Evolutionary conservation across 2,888 invertebrate genomes (phyloP), one percentile per base, ranked within the genome.

Genomic region (Galerucella nymphaeae): DNA sequence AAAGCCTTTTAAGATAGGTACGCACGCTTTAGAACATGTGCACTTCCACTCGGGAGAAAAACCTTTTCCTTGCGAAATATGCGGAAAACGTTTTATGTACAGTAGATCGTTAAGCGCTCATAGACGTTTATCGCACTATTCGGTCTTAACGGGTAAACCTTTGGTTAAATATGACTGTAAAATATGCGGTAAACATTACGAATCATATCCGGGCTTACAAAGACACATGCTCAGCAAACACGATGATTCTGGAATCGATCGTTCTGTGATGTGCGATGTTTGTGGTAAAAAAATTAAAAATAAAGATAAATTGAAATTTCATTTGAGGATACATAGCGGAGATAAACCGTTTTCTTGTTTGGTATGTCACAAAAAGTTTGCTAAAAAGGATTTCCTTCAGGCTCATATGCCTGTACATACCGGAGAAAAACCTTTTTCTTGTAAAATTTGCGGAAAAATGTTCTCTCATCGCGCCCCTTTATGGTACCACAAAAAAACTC

Each of bases 291-390:
- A 79, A 8, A 77, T 84, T 2, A 81, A 82, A 55, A 84, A 80
- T 66, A 83, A 81, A 42, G 82, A 83, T 64, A 83, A 83, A 63
- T 72, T 84, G 16, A 82, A 82, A 53, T 79, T 83, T 48, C 91
- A 91, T 83, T 89, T 89, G 83, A 85, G 90, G 81, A 89, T 89
- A 82, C 91, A 90, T 86, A 89, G 89, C 76, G 90, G 90, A 50
- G 89, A 89, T 76, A 87, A 89, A 73, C 90, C 90, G 0, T 90
- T 90, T 85, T 85, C 85, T 70, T 91, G 91, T 83, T 86, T 83
- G 73, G 84, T 89, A 75, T 91, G 91, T 83, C 87, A 87, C 2
- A 89, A 90, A 80, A 90, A 89, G 41, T 91, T 90, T 84, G 89
- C 80, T 0, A 62, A 75, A 70, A 79, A 83, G 70, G 82, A 88